phyloP scores from a whole-genome alignment of 2,797 vertebrate genomes.

The Sebastes oblongus region DNA sequence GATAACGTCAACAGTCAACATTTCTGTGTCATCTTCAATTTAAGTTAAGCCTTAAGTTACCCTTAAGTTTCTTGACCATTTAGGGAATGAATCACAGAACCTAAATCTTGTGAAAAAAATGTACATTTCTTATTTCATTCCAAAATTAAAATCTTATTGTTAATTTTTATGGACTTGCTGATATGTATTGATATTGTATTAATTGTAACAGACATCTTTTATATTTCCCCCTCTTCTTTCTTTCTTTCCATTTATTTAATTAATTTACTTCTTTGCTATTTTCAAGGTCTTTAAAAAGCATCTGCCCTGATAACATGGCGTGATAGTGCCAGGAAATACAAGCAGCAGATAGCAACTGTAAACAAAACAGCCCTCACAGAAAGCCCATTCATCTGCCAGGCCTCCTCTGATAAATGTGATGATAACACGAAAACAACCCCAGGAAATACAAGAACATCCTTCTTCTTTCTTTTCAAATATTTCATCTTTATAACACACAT shows the following conservation, averaged over 20 bases:
- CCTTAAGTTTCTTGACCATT: not conserved
- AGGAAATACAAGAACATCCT: not conserved
- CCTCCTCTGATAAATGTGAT: not conserved
- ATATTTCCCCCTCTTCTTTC: not conserved
- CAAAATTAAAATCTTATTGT: not conserved
- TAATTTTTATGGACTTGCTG: not conserved
- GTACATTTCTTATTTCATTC: not conserved
- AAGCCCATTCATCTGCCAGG: constrained; percentile 10
- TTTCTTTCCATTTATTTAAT: not conserved
- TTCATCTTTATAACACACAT: not conserved
- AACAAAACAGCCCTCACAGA: constrained; percentile 16
- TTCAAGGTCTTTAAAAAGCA: not conserved
- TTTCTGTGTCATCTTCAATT: not conserved
- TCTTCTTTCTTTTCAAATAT: not conserved
- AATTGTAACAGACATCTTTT: not conserved
- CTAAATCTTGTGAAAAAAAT: not conserved
- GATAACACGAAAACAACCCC: constrained; percentile 5
- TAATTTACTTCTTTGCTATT: not conserved
- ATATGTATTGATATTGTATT: not conserved
- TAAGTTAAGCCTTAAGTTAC: not conserved
- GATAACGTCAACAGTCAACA: not conserved
- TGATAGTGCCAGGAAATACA: not conserved
- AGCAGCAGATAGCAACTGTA: constrained; percentile 2
- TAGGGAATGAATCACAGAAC: not conserved
- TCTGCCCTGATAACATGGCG: not conserved